Conservation (phyloP, 2,888 invertebrate genomes). For the Cephonodes hylas region DNA sequence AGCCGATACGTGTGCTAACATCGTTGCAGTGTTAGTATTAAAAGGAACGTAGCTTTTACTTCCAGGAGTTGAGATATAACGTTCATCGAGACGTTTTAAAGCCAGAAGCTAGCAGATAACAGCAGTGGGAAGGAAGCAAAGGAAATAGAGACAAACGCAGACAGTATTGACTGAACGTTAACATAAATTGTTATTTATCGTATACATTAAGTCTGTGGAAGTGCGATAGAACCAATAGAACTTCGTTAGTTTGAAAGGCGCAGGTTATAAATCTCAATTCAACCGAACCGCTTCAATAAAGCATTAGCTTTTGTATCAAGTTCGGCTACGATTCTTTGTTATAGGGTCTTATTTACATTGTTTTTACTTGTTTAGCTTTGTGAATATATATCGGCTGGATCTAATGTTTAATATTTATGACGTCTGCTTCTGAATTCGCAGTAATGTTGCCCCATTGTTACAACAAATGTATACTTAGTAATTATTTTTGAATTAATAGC, state of each 20-base stretch:
- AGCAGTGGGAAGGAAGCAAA: background rate
- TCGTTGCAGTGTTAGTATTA: too few species aligned
- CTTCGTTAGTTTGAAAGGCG: constrained; percentile 52
- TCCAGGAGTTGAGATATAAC: background rate
- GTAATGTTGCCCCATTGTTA: background rate
- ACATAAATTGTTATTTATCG: constrained; percentile 49
- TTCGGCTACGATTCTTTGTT: constrained; percentile 16
- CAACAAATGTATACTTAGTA: too few species aligned
- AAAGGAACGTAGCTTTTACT: too few species aligned
- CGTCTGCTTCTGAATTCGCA: background rate
- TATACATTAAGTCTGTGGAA: constrained; percentile 42
- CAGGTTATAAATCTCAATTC: constrained; percentile 51
- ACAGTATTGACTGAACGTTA: constrained; percentile 36
- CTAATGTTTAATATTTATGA: background rate
- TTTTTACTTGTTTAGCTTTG: background rate
- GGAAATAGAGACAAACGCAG: constrained; percentile 17
- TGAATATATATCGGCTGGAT: background rate
- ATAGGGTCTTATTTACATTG: background rate
- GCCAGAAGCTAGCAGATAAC: background rate
- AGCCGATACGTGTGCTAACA: too few species aligned
- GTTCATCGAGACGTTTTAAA: background rate
- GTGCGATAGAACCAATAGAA: constrained; percentile 51
- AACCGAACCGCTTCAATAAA: constrained; percentile 46
- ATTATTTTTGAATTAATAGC: too few species aligned
- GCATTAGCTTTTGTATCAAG: constrained; percentile 41